Base-by-base conservation (phyloP, 2,113 vertebrate genomes). In the Myotis brandtii region DNA sequence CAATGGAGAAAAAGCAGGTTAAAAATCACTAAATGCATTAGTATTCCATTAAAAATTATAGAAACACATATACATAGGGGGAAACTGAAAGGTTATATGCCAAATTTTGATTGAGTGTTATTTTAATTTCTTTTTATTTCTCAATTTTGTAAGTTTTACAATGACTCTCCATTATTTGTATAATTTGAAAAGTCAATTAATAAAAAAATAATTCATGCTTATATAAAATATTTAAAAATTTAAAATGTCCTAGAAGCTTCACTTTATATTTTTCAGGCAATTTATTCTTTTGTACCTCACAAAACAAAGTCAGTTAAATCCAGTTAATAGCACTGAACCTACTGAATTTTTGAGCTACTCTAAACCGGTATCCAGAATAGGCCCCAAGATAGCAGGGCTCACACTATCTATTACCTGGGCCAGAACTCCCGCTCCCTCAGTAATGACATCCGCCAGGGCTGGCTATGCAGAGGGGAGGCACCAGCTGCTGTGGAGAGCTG, bases 81-180 rank as follows among this genome's bases (percentile, higher is more conserved):
- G 76, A 96, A 92, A 52, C 40, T 64, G 25, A 4, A 93, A 86
- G 30, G 16, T 95, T 85, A 76, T 54, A 67, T 34, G 27, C 8
- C 54, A 86, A 32, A 79, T 88, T 86, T 80, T 87, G 4, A 70
- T 18, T 56, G 56, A 76, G 4, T 88, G 16, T 79, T 90, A 34
- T 82, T 91, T 89, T 75, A 86, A 89, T 87, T 91, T 91, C n/a
- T 87, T 94, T 93, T 73, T 50, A 62, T 17, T 89, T 89, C 54
- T 81, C 37, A 67, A 76, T 67, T 95, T 95, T 81, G 13, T 48
- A 93, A 52, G 23, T 62, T 92, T 94, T 93, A 84, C 8, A 90
- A 54, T 62, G 77, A 75, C 4, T 32, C 21, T 92, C 37, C 34
- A 62, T 85, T 82, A 48, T n/a, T 77, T 79, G 14, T 67, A 72